These are phyloP conservation scores for Trochalopteron elliotii DNA, from an alignment of 2,113 vertebrate species.

Conservation along the genomic window DNA sequence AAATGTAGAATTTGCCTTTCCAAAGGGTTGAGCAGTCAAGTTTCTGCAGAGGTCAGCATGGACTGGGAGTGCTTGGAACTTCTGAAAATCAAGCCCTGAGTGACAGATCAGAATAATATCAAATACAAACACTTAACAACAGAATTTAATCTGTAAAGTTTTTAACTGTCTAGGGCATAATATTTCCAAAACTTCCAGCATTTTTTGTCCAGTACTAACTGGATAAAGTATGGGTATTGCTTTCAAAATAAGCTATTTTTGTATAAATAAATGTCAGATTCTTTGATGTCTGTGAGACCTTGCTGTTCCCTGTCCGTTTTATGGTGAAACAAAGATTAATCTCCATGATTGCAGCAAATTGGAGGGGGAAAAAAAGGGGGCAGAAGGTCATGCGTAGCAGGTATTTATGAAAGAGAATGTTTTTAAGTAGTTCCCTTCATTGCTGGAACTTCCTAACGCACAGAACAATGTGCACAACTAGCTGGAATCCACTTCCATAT, in stretches of 20 bases:
- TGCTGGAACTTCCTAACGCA: background rate
- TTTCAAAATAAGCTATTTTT: background rate
- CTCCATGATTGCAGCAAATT: background rate
- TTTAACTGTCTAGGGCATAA: background rate
- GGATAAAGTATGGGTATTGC: background rate
- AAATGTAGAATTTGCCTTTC: slow-evolving; percentile 26
- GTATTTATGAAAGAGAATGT: background rate
- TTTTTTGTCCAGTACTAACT: background rate
- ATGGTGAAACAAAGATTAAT: background rate
- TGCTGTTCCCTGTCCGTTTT: background rate
- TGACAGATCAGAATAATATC: background rate
- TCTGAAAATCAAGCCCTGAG: background rate
- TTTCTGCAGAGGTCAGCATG: background rate
- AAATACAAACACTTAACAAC: background rate
- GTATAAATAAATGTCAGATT: background rate
- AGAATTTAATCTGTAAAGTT: background rate
- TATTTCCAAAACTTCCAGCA: background rate
- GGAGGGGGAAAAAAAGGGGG: fast-evolving
- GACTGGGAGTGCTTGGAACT: slow-evolving; percentile 19
- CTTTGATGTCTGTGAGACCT: background rate
- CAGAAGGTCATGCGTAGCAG: background rate
- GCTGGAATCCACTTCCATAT: background rate
- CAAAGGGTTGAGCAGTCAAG: background rate
- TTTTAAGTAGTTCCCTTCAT: background rate
- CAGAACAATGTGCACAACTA: background rate